phyloP scores from a whole-genome alignment of 2,113 vertebrate genomes.

The Macaca mulatta region DNA sequence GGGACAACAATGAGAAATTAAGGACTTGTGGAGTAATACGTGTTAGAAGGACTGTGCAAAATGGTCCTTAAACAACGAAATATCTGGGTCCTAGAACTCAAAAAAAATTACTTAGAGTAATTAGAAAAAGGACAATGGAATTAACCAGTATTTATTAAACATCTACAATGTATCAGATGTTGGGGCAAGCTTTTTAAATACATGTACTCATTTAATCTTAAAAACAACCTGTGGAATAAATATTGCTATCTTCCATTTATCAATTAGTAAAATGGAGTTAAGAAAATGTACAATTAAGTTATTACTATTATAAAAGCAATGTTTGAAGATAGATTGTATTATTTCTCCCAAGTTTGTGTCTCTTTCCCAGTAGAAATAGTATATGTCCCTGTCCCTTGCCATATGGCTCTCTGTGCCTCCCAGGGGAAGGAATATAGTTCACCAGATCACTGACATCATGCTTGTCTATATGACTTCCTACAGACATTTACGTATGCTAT shows the following conservation, averaged over 20 bases:
- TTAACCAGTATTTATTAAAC: not conserved
- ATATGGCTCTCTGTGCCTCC: not conserved
- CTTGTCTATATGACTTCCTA: not conserved
- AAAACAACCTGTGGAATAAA: not conserved
- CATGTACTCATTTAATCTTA: not conserved
- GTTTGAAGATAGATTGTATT: not conserved
- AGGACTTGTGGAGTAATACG: not conserved
- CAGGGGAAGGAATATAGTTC: not conserved
- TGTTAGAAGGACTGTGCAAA: not conserved
- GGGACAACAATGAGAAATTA: not conserved
- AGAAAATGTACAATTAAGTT: not conserved
- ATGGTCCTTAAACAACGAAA: not conserved
- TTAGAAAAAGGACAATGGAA: not conserved
- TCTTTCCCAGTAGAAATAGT: not conserved
- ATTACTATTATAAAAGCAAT: not conserved
- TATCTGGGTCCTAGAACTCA: not conserved
- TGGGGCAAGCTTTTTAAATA: not conserved
- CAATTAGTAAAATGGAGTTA: not conserved
- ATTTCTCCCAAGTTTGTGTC: not conserved
- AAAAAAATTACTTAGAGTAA: not conserved
- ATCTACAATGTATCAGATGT: not conserved
- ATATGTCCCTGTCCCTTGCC: not conserved
- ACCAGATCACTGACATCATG: not conserved
- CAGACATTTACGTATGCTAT: not conserved
- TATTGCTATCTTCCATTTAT: not conserved